Conservation (phyloP, 2,113 vertebrate genomes). For the Sander vitreus region DNA sequence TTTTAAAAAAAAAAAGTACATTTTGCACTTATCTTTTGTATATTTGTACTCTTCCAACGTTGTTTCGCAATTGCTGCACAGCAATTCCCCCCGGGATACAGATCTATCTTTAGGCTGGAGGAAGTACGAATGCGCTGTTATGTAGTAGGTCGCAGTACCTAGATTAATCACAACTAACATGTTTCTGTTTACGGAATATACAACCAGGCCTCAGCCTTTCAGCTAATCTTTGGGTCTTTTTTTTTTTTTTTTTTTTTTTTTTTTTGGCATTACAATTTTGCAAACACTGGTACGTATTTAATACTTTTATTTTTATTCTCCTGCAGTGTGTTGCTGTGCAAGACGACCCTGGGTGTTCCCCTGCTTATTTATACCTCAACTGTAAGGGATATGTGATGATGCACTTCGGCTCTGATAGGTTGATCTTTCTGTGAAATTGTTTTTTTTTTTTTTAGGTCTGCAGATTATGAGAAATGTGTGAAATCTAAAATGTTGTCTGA, state of each 20-base stretch:
- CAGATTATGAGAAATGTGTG: conserved; percentile 38
- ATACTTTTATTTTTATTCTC: background rate
- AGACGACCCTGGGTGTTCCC: conserved; percentile 23
- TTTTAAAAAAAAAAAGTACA: too few relatives aligned
- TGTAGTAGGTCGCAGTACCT: background rate
- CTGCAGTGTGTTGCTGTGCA: conserved; percentile 67
- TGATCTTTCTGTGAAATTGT: conserved; percentile 23
- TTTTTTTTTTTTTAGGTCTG: conserved; percentile 50
- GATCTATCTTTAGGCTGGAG: background rate
- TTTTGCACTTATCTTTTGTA: too few relatives aligned
- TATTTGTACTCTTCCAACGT: too few relatives aligned
- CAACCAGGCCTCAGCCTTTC: background rate
- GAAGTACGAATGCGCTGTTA: background rate
- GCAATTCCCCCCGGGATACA: too few relatives aligned
- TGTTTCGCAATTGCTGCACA: too few relatives aligned
- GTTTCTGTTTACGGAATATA: background rate
- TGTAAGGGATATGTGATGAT: conserved; percentile 45
- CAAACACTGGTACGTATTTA: background rate
- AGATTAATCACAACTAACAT: background rate
- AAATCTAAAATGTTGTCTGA: conserved; percentile 48
- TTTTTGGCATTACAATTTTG: background rate
- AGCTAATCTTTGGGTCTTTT: background rate
- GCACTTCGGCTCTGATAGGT: conserved; percentile 8
- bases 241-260: background rate
- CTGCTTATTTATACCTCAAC: conserved; percentile 73